Evolutionary conservation across 2,888 invertebrate genomes (phyloP).

Genomic region (Drosophila mulleri): DNA sequence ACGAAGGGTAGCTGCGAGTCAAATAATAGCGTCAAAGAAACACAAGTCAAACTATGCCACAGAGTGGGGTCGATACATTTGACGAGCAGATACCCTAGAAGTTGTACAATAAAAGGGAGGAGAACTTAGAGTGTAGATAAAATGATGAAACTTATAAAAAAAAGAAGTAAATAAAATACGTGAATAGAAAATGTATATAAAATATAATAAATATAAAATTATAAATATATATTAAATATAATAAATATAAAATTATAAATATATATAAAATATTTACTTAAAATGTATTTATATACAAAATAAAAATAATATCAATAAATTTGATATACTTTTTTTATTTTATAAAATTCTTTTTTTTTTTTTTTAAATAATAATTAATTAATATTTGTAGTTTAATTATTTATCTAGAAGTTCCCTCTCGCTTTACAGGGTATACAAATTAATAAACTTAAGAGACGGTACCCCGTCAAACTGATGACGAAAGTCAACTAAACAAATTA

Average conservation of each 20-base stretch:
- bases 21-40: constrained; percentile 62
- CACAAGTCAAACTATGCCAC: constrained; percentile 28
- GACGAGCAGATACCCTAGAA: constrained; percentile 33
- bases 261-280: too few species aligned
- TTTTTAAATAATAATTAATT: not conserved
- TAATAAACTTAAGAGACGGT: constrained; percentile 42
- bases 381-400: not conserved
- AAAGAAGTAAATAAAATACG: too few species aligned
- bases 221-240: too few species aligned
- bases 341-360: not conserved
- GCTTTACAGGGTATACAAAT: constrained; percentile 39
- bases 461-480: constrained; percentile 55
- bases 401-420: not conserved
- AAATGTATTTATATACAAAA: too few species aligned
- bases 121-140: too few species aligned
- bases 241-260: too few species aligned
- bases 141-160: too few species aligned
- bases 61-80: not conserved
- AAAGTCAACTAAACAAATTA: constrained; percentile 62
- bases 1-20: constrained; percentile 62
- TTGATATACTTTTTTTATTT: not conserved
- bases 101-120: too few species aligned
- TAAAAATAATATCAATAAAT: too few species aligned
- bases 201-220: too few species aligned
- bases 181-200: too few species aligned